These are phyloP conservation scores for Erpobdella octoculata DNA, from an alignment of 2,888 invertebrate species.

Conservation along the genomic window DNA sequence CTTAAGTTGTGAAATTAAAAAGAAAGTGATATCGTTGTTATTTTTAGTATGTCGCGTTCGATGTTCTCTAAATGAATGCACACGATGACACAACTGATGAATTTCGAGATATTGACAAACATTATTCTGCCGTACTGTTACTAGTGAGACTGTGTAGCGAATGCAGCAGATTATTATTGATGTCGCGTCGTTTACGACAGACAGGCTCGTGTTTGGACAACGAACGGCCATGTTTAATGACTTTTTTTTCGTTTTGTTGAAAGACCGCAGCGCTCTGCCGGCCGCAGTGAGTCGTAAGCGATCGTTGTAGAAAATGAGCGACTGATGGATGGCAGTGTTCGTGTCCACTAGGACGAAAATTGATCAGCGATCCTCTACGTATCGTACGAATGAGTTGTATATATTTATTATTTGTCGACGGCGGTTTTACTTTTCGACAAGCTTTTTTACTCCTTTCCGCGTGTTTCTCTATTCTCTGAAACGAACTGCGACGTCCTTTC, in stretches of 20 bases:
- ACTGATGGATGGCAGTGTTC: slow-evolving; percentile 1
- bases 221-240: background rate
- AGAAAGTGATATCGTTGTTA: too few relatives aligned
- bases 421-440: too few relatives aligned
- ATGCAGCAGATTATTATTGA: background rate
- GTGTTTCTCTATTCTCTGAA: too few relatives aligned
- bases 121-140: background rate
- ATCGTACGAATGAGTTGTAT: too few relatives aligned
- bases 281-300: background rate
- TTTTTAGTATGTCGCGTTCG: too few relatives aligned
- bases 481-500: too few relatives aligned
- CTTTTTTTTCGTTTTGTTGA: too few relatives aligned
- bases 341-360: background rate
- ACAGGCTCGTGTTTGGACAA: background rate
- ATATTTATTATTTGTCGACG: too few relatives aligned
- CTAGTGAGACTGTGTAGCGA: background rate
- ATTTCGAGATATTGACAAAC: background rate
- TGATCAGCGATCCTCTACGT: background rate
- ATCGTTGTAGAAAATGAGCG: background rate
- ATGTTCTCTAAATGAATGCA: too few relatives aligned
- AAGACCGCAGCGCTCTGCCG: too few relatives aligned
- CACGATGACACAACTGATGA: background rate
- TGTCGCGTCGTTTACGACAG: background rate
- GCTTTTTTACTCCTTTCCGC: too few relatives aligned
- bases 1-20: too few relatives aligned